Evolutionary conservation across 1,140 invertebrate genomes (phyloP).

Genomic region (Habropoda laboriosa): DNA sequence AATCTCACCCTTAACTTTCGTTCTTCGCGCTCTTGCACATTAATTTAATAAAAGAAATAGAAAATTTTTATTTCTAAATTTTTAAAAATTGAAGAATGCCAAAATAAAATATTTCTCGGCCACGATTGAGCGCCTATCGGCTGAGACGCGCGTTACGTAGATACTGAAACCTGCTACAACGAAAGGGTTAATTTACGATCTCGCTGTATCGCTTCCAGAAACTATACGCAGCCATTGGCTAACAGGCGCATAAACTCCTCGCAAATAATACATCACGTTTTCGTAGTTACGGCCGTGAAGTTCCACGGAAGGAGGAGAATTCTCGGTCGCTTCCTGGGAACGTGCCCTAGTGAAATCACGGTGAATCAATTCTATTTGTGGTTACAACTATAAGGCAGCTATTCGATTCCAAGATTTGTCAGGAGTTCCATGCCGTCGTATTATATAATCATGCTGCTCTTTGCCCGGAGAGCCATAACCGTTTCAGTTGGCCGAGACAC

Average conservation of each 20-base stretch:
- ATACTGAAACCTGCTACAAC: no score
- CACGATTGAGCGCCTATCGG: no score
- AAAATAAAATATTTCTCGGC: no score
- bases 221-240: conserved; percentile 42
- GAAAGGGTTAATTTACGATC: no score
- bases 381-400: conserved; percentile 18
- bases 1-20: no score
- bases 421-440: conserved; percentile 25
- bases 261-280: conserved; percentile 64
- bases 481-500: not conserved
- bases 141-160: no score
- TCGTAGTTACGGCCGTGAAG: conserved; percentile 58
- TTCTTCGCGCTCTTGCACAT: no score
- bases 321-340: conserved; percentile 48
- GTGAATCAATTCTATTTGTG: conserved; percentile 58
- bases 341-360: conserved; percentile 56
- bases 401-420: conserved; percentile 51
- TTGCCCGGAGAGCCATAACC: conserved; percentile 5
- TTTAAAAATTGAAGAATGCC: no score
- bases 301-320: conserved; percentile 58
- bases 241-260: conserved; percentile 56
- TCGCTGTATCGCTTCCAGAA: no score
- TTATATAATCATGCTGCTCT: conserved; percentile 46
- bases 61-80: not conserved
- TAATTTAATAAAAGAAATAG: no score